Base-by-base conservation (phyloP, 2,888 invertebrate species). In the Tipula vernalis region DNA sequence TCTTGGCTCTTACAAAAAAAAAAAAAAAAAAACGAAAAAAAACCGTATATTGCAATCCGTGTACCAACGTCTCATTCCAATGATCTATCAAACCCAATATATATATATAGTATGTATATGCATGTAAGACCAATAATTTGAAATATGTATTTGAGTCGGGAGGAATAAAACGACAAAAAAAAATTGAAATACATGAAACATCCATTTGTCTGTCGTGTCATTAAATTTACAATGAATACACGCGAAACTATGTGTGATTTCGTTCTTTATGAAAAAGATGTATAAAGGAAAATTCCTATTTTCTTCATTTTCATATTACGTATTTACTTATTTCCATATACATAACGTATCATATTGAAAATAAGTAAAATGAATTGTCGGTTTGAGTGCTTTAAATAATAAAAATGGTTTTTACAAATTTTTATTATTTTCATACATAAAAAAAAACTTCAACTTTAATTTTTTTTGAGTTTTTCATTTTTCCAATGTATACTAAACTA, bases 41-140 rank as follows among this genome's bases (percentile, higher is more conserved):
- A 18, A 18, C 18, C 57, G 8, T 57, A 71, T 71, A 71, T 18
- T 57, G 57, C 28, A 71, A 71, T 71, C 28, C 71, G 71, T 71
- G 71, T 18, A 6, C 28, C 12, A 13, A 51, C 13, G 71, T 71
- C 71, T 71, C 71, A 71, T 71, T 12, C 71, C 28, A 28, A 71
- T 71, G 8, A 28, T 71, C 71, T 71, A 28, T 28, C 71, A 10
- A 71, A 71, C 28, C 71, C 71, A 71, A 71, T 28, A 71, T 51
- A 4, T n/a, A 44, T 47, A 47, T 47, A 42, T 6, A 42, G 8
- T 42, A 47, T 71, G 28, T 71, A 12, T 28, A 10, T 71, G 71
- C 71, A 71, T 71, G 71, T 71, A 71, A 71, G 71, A 71, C 71
- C 71, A 71, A 71, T 71, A 71, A 71, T n/a, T 71, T 71, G 71